Evolutionary conservation across 2,797 vertebrate species (phyloP).

Genomic region (Clamator glandarius): DNA sequence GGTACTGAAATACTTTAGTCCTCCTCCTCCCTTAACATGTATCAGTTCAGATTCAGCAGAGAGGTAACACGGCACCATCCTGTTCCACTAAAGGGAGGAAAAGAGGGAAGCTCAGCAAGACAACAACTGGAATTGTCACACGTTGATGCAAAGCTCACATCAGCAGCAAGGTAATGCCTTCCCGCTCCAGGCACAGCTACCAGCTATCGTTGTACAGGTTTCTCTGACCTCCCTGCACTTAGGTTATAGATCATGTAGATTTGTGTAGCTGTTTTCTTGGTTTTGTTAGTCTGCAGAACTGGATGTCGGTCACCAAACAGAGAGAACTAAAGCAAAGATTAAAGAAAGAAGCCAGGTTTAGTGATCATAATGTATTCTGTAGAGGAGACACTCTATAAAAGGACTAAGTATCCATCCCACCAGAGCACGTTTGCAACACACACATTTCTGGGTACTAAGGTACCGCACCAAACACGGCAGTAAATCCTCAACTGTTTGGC

Average conservation of each 20-base stretch:
- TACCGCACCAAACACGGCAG: slow-evolving; percentile 13
- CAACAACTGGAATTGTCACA: background rate
- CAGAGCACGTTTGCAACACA: background rate
- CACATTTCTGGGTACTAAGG: slow-evolving; percentile 26
- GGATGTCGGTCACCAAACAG: background rate
- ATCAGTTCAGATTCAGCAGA: background rate
- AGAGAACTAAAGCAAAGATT: background rate
- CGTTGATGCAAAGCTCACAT: background rate
- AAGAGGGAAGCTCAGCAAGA: background rate
- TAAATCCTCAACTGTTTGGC: slow-evolving; percentile 48
- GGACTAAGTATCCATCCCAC: slow-evolving; percentile 4
- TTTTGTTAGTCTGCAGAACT: slow-evolving; percentile 2
- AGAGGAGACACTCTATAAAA: background rate
- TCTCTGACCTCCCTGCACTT: background rate
- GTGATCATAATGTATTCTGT: background rate
- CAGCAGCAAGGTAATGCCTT: background rate
- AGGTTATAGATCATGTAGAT: slow-evolving; percentile 13
- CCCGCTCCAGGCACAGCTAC: background rate
- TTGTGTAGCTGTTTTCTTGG: background rate
- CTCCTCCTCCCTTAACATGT: background rate
- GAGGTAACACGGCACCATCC: background rate
- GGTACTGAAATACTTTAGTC: background rate
- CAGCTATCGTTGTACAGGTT: slow-evolving; percentile 2
- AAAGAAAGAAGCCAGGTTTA: slow-evolving; percentile 1
- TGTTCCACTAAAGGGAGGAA: background rate